A percentile compares a stretch with the other conserved stretches of the same genome.
phyloP scores from a whole-genome alignment of 2,113 vertebrate species.

The Tachuris rubrigastra region DNA sequence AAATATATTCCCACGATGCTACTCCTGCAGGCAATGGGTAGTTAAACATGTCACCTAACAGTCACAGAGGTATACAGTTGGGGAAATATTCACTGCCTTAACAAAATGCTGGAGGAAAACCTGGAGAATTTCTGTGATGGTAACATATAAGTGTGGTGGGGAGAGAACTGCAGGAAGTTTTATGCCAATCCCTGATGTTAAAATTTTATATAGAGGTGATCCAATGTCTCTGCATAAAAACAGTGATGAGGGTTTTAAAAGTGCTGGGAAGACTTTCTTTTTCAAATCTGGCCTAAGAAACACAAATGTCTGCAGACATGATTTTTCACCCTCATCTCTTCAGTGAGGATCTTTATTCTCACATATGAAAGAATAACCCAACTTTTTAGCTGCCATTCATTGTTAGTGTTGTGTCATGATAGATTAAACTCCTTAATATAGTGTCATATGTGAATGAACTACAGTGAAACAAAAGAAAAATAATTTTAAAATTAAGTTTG shows the following conservation, averaged over 20 bases:
- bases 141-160: not conserved
- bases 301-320: not conserved
- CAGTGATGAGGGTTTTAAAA: not conserved
- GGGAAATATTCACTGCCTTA: not conserved
- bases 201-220: not conserved
- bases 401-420: not conserved
- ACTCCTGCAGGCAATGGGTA: not conserved
- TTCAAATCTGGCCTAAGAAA: not conserved
- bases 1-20: not conserved
- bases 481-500: not conserved
- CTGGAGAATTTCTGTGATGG: not conserved
- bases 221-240: not conserved
- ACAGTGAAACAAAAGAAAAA: not conserved
- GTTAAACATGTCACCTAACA: not conserved
- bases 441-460: not conserved
- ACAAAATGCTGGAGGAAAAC: not conserved
- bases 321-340: not conserved
- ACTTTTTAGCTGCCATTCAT: not conserved
- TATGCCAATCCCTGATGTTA: not conserved
- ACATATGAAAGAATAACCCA: not conserved
- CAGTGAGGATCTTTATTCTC: not conserved
- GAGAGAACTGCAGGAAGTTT: not conserved
- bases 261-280: not conserved
- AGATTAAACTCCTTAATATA: not conserved
- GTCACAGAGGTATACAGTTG: not conserved